Conservation (phyloP, 2,797 vertebrate species). For the Calcarius lapponicus region DNA sequence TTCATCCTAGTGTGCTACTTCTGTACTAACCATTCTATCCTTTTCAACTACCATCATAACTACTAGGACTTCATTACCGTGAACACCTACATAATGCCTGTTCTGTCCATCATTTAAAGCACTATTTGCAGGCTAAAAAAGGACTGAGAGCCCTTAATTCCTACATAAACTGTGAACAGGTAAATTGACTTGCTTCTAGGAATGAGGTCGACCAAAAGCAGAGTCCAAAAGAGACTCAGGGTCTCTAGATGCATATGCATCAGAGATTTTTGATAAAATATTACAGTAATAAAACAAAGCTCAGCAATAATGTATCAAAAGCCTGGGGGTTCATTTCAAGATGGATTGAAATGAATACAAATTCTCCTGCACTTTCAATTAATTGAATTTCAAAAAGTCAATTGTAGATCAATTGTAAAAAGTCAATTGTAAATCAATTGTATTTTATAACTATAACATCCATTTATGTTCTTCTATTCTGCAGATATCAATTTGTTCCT, state of each 20-base stretch:
- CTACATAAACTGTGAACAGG: background rate
- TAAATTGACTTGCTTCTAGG: background rate
- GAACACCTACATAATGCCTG: background rate
- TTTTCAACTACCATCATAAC: background rate
- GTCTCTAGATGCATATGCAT: background rate
- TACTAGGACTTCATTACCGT: background rate
- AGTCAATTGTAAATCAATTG: too few species aligned
- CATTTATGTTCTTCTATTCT: background rate
- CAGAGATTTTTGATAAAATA: background rate
- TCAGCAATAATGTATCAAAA: background rate
- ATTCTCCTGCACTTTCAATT: background rate
- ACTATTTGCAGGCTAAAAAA: background rate
- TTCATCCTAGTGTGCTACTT: background rate
- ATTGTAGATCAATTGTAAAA: too few species aligned
- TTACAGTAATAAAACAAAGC: background rate
- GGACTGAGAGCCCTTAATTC: background rate
- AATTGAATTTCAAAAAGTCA: background rate
- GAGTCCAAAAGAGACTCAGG: background rate
- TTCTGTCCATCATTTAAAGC: background rate
- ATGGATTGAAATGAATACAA: background rate
- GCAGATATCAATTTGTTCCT: conserved; percentile 74
- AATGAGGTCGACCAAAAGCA: background rate
- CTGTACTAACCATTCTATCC: background rate
- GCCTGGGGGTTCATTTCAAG: background rate
- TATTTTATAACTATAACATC: background rate